Conservation (phyloP, 2,113 vertebrate species). For the Meriones unguiculatus region DNA sequence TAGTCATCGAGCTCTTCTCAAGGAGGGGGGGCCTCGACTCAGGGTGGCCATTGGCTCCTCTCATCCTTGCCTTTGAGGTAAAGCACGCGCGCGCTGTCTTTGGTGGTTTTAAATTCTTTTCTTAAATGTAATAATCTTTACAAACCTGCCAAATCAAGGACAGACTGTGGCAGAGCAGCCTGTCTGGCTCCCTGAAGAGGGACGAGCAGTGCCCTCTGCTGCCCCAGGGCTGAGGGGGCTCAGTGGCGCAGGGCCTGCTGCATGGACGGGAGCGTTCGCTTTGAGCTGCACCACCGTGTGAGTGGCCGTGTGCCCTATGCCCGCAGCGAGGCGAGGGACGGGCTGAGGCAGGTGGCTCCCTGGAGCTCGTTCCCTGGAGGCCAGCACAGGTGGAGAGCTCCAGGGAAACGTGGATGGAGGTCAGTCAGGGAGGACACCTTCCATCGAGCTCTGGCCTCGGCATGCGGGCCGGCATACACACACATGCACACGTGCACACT, state of each 20-base stretch:
- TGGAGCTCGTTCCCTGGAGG: not conserved
- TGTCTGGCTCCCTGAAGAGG: not conserved
- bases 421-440: too few species aligned
- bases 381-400: not conserved
- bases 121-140: not conserved
- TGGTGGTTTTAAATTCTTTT: not conserved
- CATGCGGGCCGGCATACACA: not conserved
- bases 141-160: not conserved
- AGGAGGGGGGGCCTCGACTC: not conserved
- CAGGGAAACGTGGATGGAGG: not conserved
- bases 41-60: not conserved
- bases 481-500: not conserved
- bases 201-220: not conserved
- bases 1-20: not conserved
- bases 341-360: not conserved
- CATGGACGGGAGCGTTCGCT: not conserved
- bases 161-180: not conserved
- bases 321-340: not conserved
- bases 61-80: not conserved
- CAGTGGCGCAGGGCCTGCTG: not conserved
- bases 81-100: not conserved
- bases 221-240: not conserved
- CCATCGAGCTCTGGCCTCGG: not conserved
- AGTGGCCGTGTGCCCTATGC: too few species aligned
- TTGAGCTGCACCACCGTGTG: fast-evolving